Percentiles rank a stretch among this genome's conserved stretches.
These are phyloP conservation scores for Neoaliturus tenellus DNA, from an alignment of 2,888 invertebrate genomes.

Conservation along the genomic window DNA sequence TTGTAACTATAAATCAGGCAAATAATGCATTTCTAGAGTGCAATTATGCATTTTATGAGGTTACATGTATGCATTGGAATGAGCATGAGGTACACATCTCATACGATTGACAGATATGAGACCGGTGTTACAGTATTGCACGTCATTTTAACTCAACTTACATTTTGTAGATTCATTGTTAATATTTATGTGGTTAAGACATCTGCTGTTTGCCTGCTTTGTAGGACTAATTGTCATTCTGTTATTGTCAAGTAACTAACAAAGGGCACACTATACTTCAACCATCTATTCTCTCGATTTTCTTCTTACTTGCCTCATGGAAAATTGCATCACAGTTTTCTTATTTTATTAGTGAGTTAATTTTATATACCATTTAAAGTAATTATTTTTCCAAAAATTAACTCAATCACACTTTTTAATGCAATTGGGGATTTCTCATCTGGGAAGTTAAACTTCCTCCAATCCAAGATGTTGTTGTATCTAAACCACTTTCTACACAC, in stretches of 20 bases:
- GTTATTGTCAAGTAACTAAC: constrained; percentile 30
- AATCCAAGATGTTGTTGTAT: too few relatives aligned
- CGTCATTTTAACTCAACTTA: constrained; percentile 47
- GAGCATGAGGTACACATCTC: constrained; percentile 43
- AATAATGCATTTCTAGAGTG: constrained; percentile 32
- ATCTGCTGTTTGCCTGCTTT: constrained; percentile 41
- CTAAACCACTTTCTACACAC: too few relatives aligned
- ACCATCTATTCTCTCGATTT: not conserved
- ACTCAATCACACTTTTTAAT: too few relatives aligned
- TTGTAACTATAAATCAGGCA: constrained; percentile 46
- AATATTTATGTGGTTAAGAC: not conserved
- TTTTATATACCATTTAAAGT: too few relatives aligned
- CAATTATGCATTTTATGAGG: constrained; percentile 15
- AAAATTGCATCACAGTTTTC: too few relatives aligned
- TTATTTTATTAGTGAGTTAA: too few relatives aligned
- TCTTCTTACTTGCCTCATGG: too few relatives aligned
- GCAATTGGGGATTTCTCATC: too few relatives aligned
- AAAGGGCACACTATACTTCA: not conserved
- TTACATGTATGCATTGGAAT: constrained; percentile 44
- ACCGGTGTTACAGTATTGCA: constrained; percentile 42
- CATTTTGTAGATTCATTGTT: constrained; percentile 22
- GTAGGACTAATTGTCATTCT: constrained; percentile 19
- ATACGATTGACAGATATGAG: constrained; percentile 50
- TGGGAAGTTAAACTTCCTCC: too few relatives aligned
- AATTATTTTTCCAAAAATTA: too few relatives aligned